Conservation (phyloP, 1,140 invertebrate species). For the Aleiodes sp. region DNA sequence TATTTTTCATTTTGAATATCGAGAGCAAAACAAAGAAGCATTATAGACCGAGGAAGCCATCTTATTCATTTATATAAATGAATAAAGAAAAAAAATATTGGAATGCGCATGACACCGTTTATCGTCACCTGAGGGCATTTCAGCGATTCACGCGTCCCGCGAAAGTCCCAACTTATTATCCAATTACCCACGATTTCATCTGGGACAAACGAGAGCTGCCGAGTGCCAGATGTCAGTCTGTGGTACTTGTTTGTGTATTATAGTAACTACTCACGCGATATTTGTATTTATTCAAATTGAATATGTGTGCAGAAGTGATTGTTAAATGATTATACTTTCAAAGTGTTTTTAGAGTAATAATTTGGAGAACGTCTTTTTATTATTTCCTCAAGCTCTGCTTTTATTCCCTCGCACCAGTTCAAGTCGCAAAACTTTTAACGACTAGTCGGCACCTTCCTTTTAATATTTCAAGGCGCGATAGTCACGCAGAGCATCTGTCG, state of each 20-base stretch:
- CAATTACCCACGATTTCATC: constrained; percentile 11
- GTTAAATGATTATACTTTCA: neutral
- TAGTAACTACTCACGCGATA: constrained; percentile 4
- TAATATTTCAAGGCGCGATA: neutral
- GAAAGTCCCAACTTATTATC: constrained; percentile 12
- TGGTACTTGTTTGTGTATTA: neutral
- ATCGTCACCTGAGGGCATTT: neutral
- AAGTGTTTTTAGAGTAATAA: neutral
- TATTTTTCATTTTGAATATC: too few relatives aligned
- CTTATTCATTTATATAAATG: too few relatives aligned
- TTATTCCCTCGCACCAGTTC: too few relatives aligned
- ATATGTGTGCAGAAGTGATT: neutral
- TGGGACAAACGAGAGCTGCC: constrained; percentile 9
- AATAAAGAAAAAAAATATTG: neutral
- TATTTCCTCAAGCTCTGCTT: too few relatives aligned
- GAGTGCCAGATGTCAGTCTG: constrained; percentile 15
- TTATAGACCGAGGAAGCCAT: too few relatives aligned
- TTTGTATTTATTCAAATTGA: neutral
- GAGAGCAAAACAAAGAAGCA: too few relatives aligned
- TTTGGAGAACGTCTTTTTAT: neutral
- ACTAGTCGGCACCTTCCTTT: neutral
- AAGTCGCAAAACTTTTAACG: neutral
- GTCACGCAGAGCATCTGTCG: constrained; percentile 10
- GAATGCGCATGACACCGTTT: neutral
- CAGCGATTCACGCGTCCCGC: neutral